These are phyloP conservation scores for Lampris megalopsis DNA, from an alignment of 2,113 vertebrate genomes.

Conservation along the genomic window DNA sequence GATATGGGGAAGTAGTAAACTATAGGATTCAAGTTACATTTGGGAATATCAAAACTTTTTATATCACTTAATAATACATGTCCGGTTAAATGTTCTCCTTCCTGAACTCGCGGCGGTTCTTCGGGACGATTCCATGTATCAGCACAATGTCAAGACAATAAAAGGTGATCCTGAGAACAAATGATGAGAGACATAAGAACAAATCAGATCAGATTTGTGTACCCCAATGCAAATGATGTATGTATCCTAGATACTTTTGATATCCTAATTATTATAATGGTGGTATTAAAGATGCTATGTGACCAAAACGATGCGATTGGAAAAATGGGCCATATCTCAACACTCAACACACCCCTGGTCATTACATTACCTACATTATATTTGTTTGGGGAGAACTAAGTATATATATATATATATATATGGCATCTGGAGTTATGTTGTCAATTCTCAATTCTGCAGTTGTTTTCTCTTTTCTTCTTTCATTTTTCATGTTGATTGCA, in stretches of 20 bases:
- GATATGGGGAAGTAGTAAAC: constrained; percentile 82
- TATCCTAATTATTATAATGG: constrained; percentile 84
- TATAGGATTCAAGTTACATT: constrained; percentile 83
- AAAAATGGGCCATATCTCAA: constrained; percentile 43
- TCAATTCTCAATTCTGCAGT: background rate
- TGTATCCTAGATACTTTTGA: constrained; percentile 84
- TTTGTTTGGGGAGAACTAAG: background rate
- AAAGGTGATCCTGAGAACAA: constrained; percentile 76
- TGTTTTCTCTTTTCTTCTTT: background rate
- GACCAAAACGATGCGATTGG: constrained; percentile 71
- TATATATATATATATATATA: background rate
- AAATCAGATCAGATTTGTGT: constrained; percentile 80
- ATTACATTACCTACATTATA: background rate
- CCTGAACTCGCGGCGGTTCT: constrained; percentile 78
- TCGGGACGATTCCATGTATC: constrained; percentile 79
- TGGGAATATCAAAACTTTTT: constrained; percentile 80
- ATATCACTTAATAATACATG: constrained; percentile 80
- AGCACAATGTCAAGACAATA: constrained; percentile 80
- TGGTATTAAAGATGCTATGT: constrained; percentile 84
- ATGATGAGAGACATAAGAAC: constrained; percentile 75
- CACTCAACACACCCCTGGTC: background rate
- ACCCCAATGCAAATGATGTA: constrained; percentile 82
- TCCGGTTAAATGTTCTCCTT: constrained; percentile 82
- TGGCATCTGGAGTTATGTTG: background rate
- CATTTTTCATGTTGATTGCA: background rate